These are phyloP conservation scores for Ellobium chinense DNA, from an alignment of 2,888 invertebrate species.

Conservation along the genomic window DNA sequence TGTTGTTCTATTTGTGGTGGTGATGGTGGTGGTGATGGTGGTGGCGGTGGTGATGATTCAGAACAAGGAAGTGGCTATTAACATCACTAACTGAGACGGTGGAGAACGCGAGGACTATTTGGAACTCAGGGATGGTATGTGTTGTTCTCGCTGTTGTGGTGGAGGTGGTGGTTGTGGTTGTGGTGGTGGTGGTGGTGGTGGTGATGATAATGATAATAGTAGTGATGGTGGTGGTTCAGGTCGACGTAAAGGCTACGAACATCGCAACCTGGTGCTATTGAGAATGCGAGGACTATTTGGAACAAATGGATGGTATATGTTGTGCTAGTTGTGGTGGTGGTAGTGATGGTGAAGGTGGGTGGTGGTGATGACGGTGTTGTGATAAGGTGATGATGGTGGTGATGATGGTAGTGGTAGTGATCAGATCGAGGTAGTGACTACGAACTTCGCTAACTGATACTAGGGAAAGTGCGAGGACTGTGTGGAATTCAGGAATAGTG, in stretches of 20 bases:
- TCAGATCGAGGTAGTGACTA: no score
- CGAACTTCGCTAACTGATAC: no score
- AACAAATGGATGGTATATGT: background rate
- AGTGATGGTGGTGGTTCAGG: background rate
- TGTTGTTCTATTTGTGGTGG: background rate
- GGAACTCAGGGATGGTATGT: conserved; percentile 47
- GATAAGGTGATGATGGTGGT: background rate
- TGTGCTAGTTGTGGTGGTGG: background rate
- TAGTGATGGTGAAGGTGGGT: background rate
- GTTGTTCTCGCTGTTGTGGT: background rate
- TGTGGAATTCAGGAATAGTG: no score
- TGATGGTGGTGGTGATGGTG: background rate
- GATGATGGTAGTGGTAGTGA: background rate
- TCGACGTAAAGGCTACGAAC: no score
- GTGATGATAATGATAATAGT: background rate
- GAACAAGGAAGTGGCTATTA: conserved; percentile 34
- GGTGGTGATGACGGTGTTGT: background rate
- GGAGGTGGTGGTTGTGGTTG: background rate
- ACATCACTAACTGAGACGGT: conserved; percentile 44
- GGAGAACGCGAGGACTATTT: conserved; percentile 48
- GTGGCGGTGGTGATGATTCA: background rate
- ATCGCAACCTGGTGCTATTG: no score
- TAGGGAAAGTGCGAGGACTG: no score
- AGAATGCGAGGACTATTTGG: no score
- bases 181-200: background rate